Base-by-base conservation (phyloP, 2,113 vertebrate species). In the Stercorarius parasiticus region DNA sequence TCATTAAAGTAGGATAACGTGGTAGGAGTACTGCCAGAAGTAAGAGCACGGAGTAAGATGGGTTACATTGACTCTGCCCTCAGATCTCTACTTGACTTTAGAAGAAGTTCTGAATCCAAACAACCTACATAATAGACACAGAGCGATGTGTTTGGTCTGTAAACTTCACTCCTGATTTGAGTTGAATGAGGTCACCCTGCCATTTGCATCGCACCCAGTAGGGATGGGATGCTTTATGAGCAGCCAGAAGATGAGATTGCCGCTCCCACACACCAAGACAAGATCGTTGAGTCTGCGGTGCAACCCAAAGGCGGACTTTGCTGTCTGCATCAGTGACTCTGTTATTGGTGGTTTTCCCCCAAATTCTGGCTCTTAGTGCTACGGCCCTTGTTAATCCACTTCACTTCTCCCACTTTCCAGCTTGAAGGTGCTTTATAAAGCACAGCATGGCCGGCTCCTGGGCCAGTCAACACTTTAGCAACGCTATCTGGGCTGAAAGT, bases 171-270 rank as follows among this genome's bases (percentile, higher is more conserved):
- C 50, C 65, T 66, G 40, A 9, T 19, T 45, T 0, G 0, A 67
- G 36, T 49, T 18, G 36, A 61, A 82, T 72, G 87, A 85, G 59
- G 89, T 93, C 86, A 93, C 77, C 38, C 56, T 70, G 69, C 52
- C 65, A 21, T 56, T 64, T 73, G 25, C 43, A 53, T 30, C 3
- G 36, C 49, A 30, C 77, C 55, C 55, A 18, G 40, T 29, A 29
- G 55, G 77, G 90, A 50, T 3, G 5, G 61, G 69, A 53, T 11
- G 6, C 65, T 82, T 87, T 38, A 30, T 4, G 55, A 88, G 34
- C 77, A 82, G 61, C 43, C 70, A 52, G 73, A 55, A 78, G 87
- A 43, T 49, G 84, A 84, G 89, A 18, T 23, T 38, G 40, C 56
- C 11, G 13, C 55, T 91, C 80, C 72, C 79, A 82, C 38, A 29